Conservation (phyloP, 1,140 invertebrate species). For the Drepana arcuata region DNA sequence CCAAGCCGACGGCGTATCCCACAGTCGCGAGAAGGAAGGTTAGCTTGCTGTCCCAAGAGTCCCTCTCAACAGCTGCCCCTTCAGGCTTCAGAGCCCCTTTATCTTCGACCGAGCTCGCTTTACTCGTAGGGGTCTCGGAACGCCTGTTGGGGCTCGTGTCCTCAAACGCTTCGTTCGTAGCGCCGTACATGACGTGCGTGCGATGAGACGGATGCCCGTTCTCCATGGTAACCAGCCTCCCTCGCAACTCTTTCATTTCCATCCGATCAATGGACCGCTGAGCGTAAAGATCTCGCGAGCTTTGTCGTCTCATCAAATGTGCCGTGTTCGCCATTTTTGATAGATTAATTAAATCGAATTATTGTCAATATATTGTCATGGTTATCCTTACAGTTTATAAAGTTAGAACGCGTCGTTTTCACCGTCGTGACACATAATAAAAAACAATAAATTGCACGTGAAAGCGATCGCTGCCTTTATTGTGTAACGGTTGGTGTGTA, state of each 20-base stretch:
- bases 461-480: constrained; percentile 17
- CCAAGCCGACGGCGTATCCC: constrained; percentile 93
- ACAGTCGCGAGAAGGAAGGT: constrained; percentile 93
- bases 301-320: constrained; percentile 88
- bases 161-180: constrained; percentile 89
- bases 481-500: constrained; percentile 14
- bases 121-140: constrained; percentile 66
- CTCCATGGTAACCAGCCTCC: constrained; percentile 83
- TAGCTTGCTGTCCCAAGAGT: constrained; percentile 94
- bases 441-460: constrained; percentile 24
- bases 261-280: constrained; percentile 87
- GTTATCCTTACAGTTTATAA: no score
- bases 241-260: constrained; percentile 88
- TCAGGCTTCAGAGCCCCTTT: constrained; percentile 80
- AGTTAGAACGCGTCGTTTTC: constrained; percentile 40
- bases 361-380: constrained; percentile 17
- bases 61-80: constrained; percentile 84
- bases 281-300: constrained; percentile 85
- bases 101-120: constrained; percentile 73
- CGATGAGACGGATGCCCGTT: constrained; percentile 73
- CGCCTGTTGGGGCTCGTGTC: constrained; percentile 80
- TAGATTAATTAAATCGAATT: constrained; percentile 17
- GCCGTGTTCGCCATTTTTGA: constrained; percentile 89
- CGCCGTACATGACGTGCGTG: constrained; percentile 80
- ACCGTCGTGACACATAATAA: constrained; percentile 49